These are phyloP conservation scores for Drosophila eohydei DNA, from an alignment of 2,888 invertebrate genomes.

Conservation along the genomic window DNA sequence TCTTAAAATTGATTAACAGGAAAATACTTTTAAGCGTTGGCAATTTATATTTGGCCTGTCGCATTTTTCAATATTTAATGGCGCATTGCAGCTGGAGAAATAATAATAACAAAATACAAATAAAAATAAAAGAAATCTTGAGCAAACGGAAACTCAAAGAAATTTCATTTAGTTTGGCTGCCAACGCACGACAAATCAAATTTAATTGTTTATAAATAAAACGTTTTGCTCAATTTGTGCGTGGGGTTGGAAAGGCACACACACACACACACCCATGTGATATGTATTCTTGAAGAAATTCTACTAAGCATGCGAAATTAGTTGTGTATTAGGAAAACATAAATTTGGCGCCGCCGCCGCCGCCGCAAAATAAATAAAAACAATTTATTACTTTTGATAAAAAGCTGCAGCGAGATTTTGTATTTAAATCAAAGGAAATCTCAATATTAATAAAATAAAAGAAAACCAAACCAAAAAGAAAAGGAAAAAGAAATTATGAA, in stretches of 20 bases:
- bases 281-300: neutral
- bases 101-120: constrained; percentile 12
- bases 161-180: constrained; percentile 44
- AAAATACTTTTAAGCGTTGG: constrained; percentile 69
- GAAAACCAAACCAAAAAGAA: neutral
- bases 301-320: constrained; percentile 66
- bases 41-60: constrained; percentile 61
- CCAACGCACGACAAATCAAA: constrained; percentile 75
- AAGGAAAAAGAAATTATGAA: constrained; percentile 14
- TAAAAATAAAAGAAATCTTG: constrained; percentile 3
- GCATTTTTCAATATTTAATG: constrained; percentile 75
- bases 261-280: neutral
- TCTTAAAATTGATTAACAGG: constrained; percentile 73
- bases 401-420: constrained; percentile 50
- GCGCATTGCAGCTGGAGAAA: constrained; percentile 43
- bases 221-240: constrained; percentile 75
- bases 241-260: constrained; percentile 23
- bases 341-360: constrained; percentile 62
- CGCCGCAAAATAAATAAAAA: constrained; percentile 66
- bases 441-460: constrained; percentile 17
- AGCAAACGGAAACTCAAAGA: constrained; percentile 55
- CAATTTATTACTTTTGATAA: constrained; percentile 72
- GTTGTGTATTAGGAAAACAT: constrained; percentile 75
- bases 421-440: constrained; percentile 57
- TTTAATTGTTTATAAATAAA: constrained; percentile 81